These are phyloP conservation scores for Tetranychus truncatus DNA, from an alignment of 2,888 invertebrate genomes.

Conservation along the genomic window DNA sequence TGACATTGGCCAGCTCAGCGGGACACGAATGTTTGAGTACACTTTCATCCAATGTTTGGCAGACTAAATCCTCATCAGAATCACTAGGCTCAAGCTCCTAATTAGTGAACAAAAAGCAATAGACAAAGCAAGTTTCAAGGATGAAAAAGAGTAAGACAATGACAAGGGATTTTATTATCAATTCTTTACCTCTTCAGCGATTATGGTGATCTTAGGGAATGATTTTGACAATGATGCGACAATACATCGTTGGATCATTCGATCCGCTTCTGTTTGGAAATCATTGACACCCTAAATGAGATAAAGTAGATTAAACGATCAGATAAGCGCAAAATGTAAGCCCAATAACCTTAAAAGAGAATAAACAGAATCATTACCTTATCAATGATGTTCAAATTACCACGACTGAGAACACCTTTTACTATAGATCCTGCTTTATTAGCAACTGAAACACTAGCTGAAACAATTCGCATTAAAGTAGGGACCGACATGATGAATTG, in stretches of 20 bases:
- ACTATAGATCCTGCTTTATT: constrained; percentile 71
- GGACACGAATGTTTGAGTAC: constrained; percentile 50
- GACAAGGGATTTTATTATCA: constrained; percentile 27
- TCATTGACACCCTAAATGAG: constrained; percentile 59
- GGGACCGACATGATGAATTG: constrained; percentile 6
- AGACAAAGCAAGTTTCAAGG: background rate
- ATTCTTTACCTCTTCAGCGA: constrained; percentile 65
- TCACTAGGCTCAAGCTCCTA: constrained; percentile 28
- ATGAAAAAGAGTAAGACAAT: background rate
- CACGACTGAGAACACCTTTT: constrained; percentile 68
- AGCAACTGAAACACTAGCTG: constrained; percentile 48
- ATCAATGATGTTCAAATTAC: constrained; percentile 74
- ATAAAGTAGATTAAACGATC: background rate
- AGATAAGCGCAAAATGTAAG: background rate
- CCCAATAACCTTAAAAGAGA: background rate
- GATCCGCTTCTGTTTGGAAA: constrained; percentile 91
- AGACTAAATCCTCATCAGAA: constrained; percentile 54
- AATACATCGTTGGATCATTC: constrained; percentile 82
- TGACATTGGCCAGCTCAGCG: constrained; percentile 39
- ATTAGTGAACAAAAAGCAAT: background rate
- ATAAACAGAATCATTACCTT: constrained; percentile 43
- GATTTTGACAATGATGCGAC: constrained; percentile 62
- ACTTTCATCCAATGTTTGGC: constrained; percentile 49
- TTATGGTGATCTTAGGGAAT: constrained; percentile 64
- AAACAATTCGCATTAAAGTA: constrained; percentile 24